Evolutionary conservation across 1,140 invertebrate genomes (phyloP).

Genomic region (Drosophila ogumai): DNA sequence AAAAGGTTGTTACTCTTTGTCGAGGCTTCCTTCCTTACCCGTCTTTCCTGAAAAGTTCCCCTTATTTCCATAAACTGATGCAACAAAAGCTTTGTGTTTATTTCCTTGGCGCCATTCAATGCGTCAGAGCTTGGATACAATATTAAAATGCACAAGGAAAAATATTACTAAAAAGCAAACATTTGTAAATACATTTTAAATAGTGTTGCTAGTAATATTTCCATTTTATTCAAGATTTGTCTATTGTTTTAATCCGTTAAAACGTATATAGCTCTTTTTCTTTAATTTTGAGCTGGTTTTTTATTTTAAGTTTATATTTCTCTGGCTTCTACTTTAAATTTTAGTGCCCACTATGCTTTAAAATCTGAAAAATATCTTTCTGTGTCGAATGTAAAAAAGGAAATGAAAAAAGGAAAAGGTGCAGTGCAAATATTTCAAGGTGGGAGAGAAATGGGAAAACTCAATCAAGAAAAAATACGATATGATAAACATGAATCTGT

Average conservation of each 20-base stretch:
- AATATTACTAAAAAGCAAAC: neutral
- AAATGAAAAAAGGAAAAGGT: neutral
- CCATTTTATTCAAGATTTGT: neutral
- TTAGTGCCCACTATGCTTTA: neutral
- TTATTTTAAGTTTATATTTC: neutral
- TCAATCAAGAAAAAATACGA: neutral
- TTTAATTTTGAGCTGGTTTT: too few species aligned
- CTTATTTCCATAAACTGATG: conserved; percentile 14
- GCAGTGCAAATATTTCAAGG: neutral
- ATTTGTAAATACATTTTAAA: too few species aligned
- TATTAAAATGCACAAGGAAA: neutral
- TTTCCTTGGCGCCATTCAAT: conserved; percentile 39
- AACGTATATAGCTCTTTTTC: too few species aligned
- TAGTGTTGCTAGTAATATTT: too few species aligned
- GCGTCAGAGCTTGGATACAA: conserved; percentile 10
- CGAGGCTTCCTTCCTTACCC: conserved; percentile 1
- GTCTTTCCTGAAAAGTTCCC: neutral
- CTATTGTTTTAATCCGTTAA: neutral
- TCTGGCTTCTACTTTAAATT: neutral
- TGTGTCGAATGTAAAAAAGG: neutral
- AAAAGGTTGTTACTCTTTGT: conserved; percentile 46
- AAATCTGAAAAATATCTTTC: neutral
- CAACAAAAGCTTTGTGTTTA: conserved; percentile 42
- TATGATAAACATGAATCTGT: neutral
- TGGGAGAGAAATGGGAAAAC: neutral